Conservation (phyloP, 2,797 vertebrate genomes). For the Falco columbarius region DNA sequence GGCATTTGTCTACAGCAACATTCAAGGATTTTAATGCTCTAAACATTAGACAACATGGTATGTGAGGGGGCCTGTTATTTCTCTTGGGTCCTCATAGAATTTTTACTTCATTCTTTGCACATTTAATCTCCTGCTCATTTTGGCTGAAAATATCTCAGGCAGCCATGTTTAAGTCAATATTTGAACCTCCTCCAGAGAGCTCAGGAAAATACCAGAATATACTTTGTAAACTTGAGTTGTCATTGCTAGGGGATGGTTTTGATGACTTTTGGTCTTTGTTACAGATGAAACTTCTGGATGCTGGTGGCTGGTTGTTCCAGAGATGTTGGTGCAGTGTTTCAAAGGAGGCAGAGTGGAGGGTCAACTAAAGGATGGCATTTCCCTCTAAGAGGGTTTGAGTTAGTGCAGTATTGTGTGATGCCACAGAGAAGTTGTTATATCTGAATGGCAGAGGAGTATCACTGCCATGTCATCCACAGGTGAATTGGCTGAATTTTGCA, state of each 20-base stretch:
- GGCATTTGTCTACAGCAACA: not conserved
- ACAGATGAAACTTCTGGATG: not conserved
- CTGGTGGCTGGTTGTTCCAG: not conserved
- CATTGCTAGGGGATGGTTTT: not conserved
- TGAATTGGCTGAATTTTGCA: not conserved
- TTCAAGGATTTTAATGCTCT: not conserved
- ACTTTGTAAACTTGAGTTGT: not conserved
- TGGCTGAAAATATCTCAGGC: not conserved
- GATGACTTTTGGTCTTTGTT: not conserved
- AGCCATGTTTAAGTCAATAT: not conserved
- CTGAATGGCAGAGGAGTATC: not conserved
- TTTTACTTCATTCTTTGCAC: not conserved
- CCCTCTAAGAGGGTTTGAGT: not conserved
- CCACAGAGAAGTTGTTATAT: not conserved
- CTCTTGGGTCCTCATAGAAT: not conserved
- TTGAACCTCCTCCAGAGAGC: not conserved
- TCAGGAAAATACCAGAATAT: not conserved
- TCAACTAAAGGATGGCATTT: not conserved
- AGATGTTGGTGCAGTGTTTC: not conserved
- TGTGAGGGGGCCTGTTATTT: not conserved
- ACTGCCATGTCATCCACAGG: not conserved
- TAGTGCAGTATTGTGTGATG: fast-evolving
- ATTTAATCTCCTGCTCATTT: not conserved
- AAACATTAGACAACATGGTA: not conserved
- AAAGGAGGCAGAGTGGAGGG: not conserved